A percentile compares a stretch with the other conserved stretches of the same genome.
Conservation (phyloP, 2,113 vertebrate genomes). For the Sylvietta virens region DNA sequence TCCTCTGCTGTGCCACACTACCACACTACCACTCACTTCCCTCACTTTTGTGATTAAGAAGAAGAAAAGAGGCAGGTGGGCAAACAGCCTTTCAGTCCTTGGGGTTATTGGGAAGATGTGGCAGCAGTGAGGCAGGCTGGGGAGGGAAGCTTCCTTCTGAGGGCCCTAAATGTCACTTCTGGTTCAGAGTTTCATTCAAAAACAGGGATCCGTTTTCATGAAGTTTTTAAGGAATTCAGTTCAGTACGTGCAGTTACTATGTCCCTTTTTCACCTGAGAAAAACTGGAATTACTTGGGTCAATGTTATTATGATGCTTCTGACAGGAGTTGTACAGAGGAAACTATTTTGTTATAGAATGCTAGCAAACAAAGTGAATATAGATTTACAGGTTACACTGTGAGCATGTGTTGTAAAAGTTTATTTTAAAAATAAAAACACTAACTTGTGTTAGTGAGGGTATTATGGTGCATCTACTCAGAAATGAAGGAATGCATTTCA, state of each 20-base stretch:
- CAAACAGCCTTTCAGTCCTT: background rate
- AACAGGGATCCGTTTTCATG: background rate
- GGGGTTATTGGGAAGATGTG: background rate
- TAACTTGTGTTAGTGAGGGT: background rate
- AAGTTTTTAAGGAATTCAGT: background rate
- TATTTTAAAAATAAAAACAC: background rate
- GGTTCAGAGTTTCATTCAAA: background rate
- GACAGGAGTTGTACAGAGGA: background rate
- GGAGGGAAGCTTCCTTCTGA: background rate
- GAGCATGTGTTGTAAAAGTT: background rate
- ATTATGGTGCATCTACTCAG: background rate
- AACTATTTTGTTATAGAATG: background rate
- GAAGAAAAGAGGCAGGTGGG: background rate
- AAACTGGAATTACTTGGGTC: background rate
- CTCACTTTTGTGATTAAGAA: background rate
- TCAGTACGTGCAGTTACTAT: background rate
- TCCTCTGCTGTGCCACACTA: background rate
- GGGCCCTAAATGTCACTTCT: background rate
- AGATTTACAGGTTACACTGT: background rate
- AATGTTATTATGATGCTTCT: background rate
- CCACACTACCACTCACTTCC: too few species aligned
- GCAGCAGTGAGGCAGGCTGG: background rate
- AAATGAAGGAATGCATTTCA: background rate
- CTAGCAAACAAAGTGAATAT: background rate
- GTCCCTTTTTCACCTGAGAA: background rate